Conservation (phyloP, 1,140 invertebrate species). For the Batillaria attramentaria region DNA sequence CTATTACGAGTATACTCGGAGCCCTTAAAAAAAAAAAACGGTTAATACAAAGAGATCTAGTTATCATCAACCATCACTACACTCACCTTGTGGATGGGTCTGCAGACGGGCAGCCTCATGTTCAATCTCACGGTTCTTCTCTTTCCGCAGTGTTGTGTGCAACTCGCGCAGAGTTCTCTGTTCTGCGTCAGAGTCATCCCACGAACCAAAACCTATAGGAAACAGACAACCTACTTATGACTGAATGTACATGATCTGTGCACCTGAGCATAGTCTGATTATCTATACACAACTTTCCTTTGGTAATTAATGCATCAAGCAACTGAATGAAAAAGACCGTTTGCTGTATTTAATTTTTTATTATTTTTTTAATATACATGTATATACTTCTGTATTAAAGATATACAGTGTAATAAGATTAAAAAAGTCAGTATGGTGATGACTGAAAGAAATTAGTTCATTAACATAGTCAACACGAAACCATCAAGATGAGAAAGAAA, state of each 20-base stretch:
- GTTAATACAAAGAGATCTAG: too few species aligned
- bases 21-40: neutral
- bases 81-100: neutral
- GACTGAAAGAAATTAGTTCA: neutral
- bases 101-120: conserved; percentile 6
- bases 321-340: neutral
- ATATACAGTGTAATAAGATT: neutral
- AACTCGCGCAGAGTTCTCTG: conserved; percentile 26
- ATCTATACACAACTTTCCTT: too few species aligned
- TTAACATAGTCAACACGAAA: neutral
- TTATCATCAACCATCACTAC: neutral
- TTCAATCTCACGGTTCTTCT: conserved; percentile 31
- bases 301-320: neutral
- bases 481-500: neutral
- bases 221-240: neutral
- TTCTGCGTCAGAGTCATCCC: conserved; percentile 34
- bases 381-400: neutral
- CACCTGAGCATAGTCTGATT: neutral
- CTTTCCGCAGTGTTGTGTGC: conserved; percentile 26
- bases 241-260: neutral
- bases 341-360: neutral
- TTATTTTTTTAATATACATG: neutral
- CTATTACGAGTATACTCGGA: neutral
- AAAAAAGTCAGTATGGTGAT: neutral
- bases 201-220: neutral